Evolutionary conservation across 1,140 invertebrate species (phyloP).

Genomic region (Schmidtea mediterranea): DNA sequence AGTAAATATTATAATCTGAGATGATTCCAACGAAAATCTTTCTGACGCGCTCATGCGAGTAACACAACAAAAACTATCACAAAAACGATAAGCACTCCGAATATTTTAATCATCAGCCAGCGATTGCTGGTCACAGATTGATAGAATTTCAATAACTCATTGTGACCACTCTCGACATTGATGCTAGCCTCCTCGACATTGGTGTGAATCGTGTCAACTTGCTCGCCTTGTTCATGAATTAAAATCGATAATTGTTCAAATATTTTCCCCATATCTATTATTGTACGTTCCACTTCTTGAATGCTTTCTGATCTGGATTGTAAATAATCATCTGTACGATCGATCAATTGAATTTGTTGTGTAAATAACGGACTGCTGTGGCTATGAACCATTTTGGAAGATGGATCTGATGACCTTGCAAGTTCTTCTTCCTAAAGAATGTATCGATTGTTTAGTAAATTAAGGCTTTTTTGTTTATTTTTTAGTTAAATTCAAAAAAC

Average conservation of each 20-base stretch:
- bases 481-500: too few species aligned
- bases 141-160: conserved; percentile 89
- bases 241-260: conserved; percentile 89
- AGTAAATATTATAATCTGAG: too few species aligned
- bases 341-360: conserved; percentile 2
- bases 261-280: conserved; percentile 90
- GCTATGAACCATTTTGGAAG: too few species aligned
- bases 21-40: too few species aligned
- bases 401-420: too few species aligned
- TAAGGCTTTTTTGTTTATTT: too few species aligned
- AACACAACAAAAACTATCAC: conserved; percentile 96
- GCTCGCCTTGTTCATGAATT: conserved; percentile 16
- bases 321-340: neutral
- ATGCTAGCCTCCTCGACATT: conserved; percentile 80
- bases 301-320: conserved; percentile 61
- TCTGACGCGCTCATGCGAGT: conserved; percentile 26
- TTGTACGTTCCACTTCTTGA: conserved; percentile 95
- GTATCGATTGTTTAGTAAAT: too few species aligned
- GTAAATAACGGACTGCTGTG: too few species aligned
- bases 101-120: conserved; percentile 98
- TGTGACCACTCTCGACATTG: conserved; percentile 86
- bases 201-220: conserved; percentile 47
- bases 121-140: conserved; percentile 82
- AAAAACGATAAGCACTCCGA: conserved; percentile 88
- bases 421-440: too few species aligned